A percentile compares a stretch with the other conserved stretches of the same genome.
These are phyloP conservation scores for Brachylomia viminalis DNA, from an alignment of 2,888 invertebrate species.

Conservation along the genomic window DNA sequence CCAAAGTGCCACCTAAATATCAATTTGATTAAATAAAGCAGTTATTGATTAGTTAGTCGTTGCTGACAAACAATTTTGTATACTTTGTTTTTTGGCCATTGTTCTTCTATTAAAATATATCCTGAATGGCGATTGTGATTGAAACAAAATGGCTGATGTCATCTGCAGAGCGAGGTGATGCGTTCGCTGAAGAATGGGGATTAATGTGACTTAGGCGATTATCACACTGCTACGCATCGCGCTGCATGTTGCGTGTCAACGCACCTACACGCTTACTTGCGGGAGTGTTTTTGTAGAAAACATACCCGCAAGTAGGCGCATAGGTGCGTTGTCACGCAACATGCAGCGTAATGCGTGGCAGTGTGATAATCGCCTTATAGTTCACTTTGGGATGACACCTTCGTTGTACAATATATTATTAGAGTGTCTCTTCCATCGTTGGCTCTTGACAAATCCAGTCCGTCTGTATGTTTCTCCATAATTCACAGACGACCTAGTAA, in stretches of 20 bases:
- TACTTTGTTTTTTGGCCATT: slow-evolving; percentile 6
- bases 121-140: slow-evolving; percentile 11
- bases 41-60: too few relatives aligned
- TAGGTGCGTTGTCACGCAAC: too few relatives aligned
- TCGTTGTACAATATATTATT: not conserved
- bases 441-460: not conserved
- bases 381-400: not conserved
- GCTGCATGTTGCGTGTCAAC: too few relatives aligned
- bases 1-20: not conserved
- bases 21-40: not conserved
- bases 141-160: slow-evolving; percentile 12
- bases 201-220: not conserved
- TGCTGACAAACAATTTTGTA: slow-evolving; percentile 1
- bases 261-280: too few relatives aligned
- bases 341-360: too few relatives aligned
- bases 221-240: too few relatives aligned
- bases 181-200: not conserved
- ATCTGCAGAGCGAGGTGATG: slow-evolving; percentile 8
- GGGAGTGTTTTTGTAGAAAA: too few relatives aligned
- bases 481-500: slow-evolving; percentile 22
- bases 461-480: slow-evolving; percentile 8
- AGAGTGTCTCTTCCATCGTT: not conserved
- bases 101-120: slow-evolving; percentile 7
- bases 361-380: too few relatives aligned
- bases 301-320: too few relatives aligned